phyloP scores from a whole-genome alignment of 1,140 invertebrate genomes.

The Neodiprion pinetum region DNA sequence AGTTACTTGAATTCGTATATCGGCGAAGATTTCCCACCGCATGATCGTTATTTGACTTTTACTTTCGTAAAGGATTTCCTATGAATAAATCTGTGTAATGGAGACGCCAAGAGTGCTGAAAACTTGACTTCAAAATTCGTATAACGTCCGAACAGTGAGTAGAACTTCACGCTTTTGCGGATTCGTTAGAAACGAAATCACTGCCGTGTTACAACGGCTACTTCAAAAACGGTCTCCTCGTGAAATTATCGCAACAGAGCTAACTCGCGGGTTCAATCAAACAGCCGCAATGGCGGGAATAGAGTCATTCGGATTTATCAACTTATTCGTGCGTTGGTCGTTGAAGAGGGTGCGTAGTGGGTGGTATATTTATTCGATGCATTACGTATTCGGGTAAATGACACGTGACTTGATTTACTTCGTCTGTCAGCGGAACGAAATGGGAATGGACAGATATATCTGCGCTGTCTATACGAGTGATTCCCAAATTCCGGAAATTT shows the following conservation, averaged over 20 bases:
- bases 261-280: too few relatives aligned
- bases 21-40: not conserved
- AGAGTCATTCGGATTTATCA: not conserved
- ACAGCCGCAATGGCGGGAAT: not conserved
- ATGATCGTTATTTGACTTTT: not conserved
- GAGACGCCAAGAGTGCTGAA: too few relatives aligned
- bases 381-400: slow-evolving; percentile 59
- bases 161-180: too few relatives aligned
- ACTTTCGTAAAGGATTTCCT: too few relatives aligned
- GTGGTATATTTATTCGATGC: slow-evolving; percentile 57
- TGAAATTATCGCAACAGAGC: too few relatives aligned
- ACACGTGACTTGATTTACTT: slow-evolving; percentile 59
- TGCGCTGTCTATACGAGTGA: slow-evolving; percentile 31
- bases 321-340: not conserved
- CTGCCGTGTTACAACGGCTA: too few relatives aligned
- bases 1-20: not conserved
- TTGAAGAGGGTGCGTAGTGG: slow-evolving; percentile 29
- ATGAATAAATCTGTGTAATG: too few relatives aligned
- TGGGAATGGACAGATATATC: slow-evolving; percentile 42
- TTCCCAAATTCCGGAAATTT: slow-evolving; percentile 38
- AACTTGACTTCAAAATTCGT: too few relatives aligned
- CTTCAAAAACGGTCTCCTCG: too few relatives aligned
- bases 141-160: too few relatives aligned
- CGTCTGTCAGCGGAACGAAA: slow-evolving; percentile 52
- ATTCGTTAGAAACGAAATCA: too few relatives aligned